These are phyloP conservation scores for Apamea epomidion DNA, from an alignment of 2,888 invertebrate species.

Conservation along the genomic window DNA sequence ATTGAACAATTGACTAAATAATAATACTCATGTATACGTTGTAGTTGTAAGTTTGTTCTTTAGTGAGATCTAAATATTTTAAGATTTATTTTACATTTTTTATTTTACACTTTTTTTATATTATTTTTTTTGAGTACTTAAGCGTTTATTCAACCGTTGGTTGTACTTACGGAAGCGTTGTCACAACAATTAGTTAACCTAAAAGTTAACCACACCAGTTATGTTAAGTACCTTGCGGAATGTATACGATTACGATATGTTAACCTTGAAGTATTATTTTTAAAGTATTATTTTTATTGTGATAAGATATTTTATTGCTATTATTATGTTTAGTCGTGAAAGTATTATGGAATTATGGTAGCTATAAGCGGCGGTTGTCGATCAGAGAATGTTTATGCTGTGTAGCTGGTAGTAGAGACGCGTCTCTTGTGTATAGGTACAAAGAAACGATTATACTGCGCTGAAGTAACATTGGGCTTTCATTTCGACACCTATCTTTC, in stretches of 20 bases:
- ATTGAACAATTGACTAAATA: constrained; percentile 85
- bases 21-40: constrained; percentile 90
- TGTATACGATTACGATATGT: constrained; percentile 85
- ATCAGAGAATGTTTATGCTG: constrained; percentile 85
- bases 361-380: constrained; percentile 84
- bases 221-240: constrained; percentile 76
- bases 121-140: constrained; percentile 77
- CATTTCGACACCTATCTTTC: constrained; percentile 54
- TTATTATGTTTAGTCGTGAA: constrained; percentile 83
- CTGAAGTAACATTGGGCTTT: constrained; percentile 78
- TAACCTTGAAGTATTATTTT: constrained; percentile 88
- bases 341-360: constrained; percentile 86
- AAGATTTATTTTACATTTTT: constrained; percentile 72
- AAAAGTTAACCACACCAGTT: constrained; percentile 77
- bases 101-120: constrained; percentile 73
- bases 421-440: constrained; percentile 87
- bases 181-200: constrained; percentile 65
- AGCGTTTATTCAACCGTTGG: constrained; percentile 72
- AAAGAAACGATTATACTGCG: constrained; percentile 89
- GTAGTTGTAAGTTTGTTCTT: constrained; percentile 85
- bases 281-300: constrained; percentile 89
- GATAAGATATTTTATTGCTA: constrained; percentile 87
- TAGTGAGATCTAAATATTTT: constrained; percentile 86
- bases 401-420: constrained; percentile 86
- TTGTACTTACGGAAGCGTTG: constrained; percentile 78